A percentile compares a stretch with the other conserved stretches of the same genome.
phyloP scores from a whole-genome alignment of 2,888 invertebrate genomes.

The Clivina fossor region DNA sequence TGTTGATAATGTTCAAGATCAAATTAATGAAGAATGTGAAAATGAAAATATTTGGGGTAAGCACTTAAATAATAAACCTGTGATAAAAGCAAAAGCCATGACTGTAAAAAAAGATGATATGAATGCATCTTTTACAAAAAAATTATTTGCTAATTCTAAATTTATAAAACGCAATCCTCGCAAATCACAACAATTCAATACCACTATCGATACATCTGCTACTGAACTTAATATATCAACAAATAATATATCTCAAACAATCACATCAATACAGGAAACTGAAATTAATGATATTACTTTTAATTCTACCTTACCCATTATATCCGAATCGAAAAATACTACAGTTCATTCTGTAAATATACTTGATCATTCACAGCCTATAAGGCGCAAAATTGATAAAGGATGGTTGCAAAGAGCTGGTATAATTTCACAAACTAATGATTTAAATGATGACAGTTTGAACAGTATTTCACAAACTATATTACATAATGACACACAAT shows the following conservation, averaged over 20 bases:
- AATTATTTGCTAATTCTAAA: slow-evolving; percentile 68
- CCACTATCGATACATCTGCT: slow-evolving; percentile 36
- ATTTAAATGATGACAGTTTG: background rate
- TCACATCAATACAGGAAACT: slow-evolving; percentile 40
- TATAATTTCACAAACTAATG: slow-evolving; percentile 9
- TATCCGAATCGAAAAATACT: slow-evolving; percentile 31
- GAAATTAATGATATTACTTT: slow-evolving; percentile 32
- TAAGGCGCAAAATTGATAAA: slow-evolving; percentile 54
- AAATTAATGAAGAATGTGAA: slow-evolving; percentile 40
- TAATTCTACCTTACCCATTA: slow-evolving; percentile 34
- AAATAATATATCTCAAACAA: slow-evolving; percentile 17
- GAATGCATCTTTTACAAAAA: slow-evolving; percentile 58
- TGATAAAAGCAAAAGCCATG: slow-evolving; percentile 38
- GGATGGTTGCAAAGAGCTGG: slow-evolving; percentile 61
- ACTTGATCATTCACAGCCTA: slow-evolving; percentile 42
- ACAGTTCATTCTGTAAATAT: slow-evolving; percentile 46
- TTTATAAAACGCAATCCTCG: slow-evolving; percentile 77
- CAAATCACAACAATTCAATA: slow-evolving; percentile 38
- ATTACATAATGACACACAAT: slow-evolving; percentile 14
- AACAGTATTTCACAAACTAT: no score
- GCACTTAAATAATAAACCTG: slow-evolving; percentile 51
- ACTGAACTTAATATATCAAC: slow-evolving; percentile 13
- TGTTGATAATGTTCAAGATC: slow-evolving; percentile 27
- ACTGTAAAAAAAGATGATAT: slow-evolving; percentile 43
- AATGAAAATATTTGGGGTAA: slow-evolving; percentile 54